Percentiles rank a stretch among this genome's conserved stretches.
Conservation (phyloP, 2,797 vertebrate genomes). For the Sarcophilus harrisii region DNA sequence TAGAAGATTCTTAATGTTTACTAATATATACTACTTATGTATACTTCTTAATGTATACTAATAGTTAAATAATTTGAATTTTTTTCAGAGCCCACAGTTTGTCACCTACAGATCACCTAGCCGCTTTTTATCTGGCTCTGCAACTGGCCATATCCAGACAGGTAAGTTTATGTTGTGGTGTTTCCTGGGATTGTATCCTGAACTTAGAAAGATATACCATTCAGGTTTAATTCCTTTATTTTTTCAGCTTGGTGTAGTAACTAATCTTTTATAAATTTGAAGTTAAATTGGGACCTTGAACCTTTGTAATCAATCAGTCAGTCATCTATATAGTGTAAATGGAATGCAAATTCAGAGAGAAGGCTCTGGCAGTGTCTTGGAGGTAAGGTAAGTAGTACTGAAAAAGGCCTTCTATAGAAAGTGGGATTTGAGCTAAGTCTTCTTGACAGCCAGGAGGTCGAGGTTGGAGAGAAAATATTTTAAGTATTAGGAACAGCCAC, state of each 20-base stretch:
- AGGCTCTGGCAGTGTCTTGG: background rate
- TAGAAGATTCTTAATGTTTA: background rate
- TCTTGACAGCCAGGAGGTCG: background rate
- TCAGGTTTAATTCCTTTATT: background rate
- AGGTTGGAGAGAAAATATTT: background rate
- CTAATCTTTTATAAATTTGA: too few relatives aligned
- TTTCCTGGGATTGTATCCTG: background rate
- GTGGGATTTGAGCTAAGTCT: background rate
- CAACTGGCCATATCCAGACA: slow-evolving; percentile 98
- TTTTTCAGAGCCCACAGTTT: slow-evolving; percentile 95
- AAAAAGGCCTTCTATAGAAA: background rate
- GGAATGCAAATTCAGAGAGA: background rate
- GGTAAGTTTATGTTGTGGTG: slow-evolving; percentile 84
- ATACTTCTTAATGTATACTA: slow-evolving; percentile 30
- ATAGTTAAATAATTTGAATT: slow-evolving; percentile 2
- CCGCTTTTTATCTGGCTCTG: slow-evolving; percentile 96
- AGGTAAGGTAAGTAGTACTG: background rate
- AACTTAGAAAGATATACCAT: rapidly evolving
- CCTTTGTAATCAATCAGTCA: background rate
- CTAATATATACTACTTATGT: too few relatives aligned
- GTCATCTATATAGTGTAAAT: background rate
- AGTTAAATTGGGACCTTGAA: background rate
- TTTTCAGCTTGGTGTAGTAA: rapidly evolving
- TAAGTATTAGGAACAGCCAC: background rate
- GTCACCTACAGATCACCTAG: slow-evolving; percentile 96